These are phyloP conservation scores for Drosophila nigrodunni DNA, from an alignment of 1,140 invertebrate species.

Conservation along the genomic window DNA sequence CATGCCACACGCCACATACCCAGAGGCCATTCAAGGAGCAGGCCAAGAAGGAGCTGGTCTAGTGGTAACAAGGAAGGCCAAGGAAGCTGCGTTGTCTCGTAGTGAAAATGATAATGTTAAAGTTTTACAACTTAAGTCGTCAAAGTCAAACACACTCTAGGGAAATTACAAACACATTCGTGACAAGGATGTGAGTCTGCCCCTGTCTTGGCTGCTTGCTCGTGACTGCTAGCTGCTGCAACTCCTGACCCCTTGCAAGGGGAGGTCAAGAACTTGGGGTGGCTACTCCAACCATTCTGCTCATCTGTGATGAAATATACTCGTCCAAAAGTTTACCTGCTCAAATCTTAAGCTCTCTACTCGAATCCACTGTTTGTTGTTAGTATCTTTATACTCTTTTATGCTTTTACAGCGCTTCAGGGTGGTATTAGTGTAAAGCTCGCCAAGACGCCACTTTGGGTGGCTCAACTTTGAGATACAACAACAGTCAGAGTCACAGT, in stretches of 20 bases:
- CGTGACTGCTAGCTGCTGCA: neutral
- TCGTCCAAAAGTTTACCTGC: constrained; percentile 62
- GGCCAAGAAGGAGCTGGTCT: constrained; percentile 21
- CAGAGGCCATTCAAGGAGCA: constrained; percentile 32
- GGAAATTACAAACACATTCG: constrained; percentile 84
- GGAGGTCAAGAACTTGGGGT: constrained; percentile 65
- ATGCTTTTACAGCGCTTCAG: constrained; percentile 80
- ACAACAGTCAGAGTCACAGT: constrained; percentile 16
- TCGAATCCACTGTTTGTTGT: constrained; percentile 31
- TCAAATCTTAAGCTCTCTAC: constrained; percentile 71
- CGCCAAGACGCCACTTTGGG: constrained; percentile 32
- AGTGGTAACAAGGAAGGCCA: constrained; percentile 27
- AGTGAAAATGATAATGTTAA: constrained; percentile 84
- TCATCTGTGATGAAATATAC: constrained; percentile 68
- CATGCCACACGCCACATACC: constrained; percentile 38
- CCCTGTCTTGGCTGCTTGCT: neutral
- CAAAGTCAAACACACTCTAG: constrained; percentile 85
- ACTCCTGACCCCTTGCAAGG: neutral
- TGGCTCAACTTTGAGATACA: constrained; percentile 52
- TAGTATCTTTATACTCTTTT: constrained; percentile 47
- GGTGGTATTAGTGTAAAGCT: constrained; percentile 78
- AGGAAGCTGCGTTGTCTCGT: constrained; percentile 48
- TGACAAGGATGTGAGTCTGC: constrained; percentile 66
- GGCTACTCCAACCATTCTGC: constrained; percentile 33
- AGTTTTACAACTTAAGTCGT: constrained; percentile 85